These are phyloP conservation scores for Scyliorhinus canicula DNA, from an alignment of 2,797 vertebrate genomes.

Conservation along the genomic window DNA sequence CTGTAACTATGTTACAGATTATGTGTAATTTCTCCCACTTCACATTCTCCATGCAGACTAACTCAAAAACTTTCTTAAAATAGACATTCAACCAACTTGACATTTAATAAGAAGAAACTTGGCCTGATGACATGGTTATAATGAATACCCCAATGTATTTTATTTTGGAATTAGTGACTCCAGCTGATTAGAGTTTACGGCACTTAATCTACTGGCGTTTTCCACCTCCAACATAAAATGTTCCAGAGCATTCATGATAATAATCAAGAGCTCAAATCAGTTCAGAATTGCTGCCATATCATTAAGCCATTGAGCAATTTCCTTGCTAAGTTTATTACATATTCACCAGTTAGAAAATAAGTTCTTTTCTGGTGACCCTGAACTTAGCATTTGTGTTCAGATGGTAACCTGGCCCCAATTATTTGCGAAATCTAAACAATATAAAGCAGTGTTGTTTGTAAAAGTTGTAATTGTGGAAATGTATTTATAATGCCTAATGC, in stretches of 20 bases:
- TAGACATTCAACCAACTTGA: not conserved
- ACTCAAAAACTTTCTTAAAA: not conserved
- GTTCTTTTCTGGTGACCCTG: not conserved
- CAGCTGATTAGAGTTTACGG: not conserved
- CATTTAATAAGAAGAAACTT: not conserved
- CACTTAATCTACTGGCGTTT: slow-evolving; percentile 19
- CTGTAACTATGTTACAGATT: not conserved
- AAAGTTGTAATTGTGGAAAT: not conserved
- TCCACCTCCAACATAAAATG: slow-evolving; percentile 23
- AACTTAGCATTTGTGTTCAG: not conserved
- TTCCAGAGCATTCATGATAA: slow-evolving; percentile 29
- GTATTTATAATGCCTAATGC: not conserved
- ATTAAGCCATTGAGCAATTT: not conserved
- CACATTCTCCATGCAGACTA: not conserved
- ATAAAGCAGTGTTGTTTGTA: not conserved
- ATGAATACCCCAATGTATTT: not conserved
- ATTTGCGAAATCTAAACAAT: not conserved
- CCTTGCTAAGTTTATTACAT: not conserved
- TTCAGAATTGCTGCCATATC: slow-evolving; percentile 8
- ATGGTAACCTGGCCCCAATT: not conserved
- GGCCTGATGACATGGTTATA: not conserved
- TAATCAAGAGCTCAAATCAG: slow-evolving; percentile 3
- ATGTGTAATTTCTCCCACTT: not conserved
- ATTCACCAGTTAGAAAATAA: slow-evolving; percentile 7
- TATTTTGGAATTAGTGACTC: not conserved